Conservation (phyloP, 2,797 vertebrate genomes). For the Pipistrellus kuhlii region DNA sequence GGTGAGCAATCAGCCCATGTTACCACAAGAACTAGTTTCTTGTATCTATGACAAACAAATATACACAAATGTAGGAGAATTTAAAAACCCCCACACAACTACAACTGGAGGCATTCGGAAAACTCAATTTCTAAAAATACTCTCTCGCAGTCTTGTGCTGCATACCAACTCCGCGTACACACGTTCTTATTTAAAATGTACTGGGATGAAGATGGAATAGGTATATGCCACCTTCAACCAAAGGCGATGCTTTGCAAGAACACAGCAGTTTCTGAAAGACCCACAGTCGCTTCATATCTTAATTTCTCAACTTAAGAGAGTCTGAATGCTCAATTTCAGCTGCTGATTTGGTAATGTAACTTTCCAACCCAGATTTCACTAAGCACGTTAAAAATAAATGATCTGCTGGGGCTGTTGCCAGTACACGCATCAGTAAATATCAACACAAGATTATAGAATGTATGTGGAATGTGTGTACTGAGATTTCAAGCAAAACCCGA, state of each 20-base stretch:
- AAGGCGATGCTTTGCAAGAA: background rate
- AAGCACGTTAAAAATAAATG: slow-evolving; percentile 68
- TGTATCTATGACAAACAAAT: slow-evolving; percentile 51
- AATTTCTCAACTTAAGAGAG: slow-evolving; percentile 45
- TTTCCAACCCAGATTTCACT: slow-evolving; percentile 57
- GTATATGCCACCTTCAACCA: background rate
- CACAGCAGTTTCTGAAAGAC: background rate
- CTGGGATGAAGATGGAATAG: background rate
- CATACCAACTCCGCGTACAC: background rate
- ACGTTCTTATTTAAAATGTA: background rate
- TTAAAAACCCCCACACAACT: background rate
- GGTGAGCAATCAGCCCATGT: slow-evolving; percentile 40
- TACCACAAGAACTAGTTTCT: slow-evolving; percentile 56
- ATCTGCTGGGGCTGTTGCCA: slow-evolving; percentile 19
- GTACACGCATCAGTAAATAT: slow-evolving; percentile 15
- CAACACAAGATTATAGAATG: background rate
- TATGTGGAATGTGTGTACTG: background rate
- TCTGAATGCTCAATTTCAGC: slow-evolving; percentile 63
- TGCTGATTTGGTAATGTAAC: slow-evolving; percentile 12
- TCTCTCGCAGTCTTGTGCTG: background rate
- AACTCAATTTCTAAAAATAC: slow-evolving; percentile 5
- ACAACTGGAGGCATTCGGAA: slow-evolving; percentile 31
- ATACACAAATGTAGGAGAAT: slow-evolving; percentile 46
- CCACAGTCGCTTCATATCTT: background rate
- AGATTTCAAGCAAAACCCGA: background rate